Percentiles rank a stretch among this genome's conserved stretches.
Conservation (phyloP, 1,140 invertebrate species). For the Wiebesia pumilae region DNA sequence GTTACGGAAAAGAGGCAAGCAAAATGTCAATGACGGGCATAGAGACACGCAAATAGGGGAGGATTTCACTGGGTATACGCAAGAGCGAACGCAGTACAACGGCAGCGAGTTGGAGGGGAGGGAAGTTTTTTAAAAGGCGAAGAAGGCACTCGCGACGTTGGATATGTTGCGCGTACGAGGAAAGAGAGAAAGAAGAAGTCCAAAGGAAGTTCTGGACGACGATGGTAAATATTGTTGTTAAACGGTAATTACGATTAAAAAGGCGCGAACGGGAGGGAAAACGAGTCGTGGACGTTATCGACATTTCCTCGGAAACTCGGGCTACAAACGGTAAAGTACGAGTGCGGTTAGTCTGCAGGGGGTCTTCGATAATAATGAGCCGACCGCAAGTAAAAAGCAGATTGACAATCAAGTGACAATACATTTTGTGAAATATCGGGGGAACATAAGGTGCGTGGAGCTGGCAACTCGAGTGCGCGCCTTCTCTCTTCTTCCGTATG, state of each 20-base stretch:
- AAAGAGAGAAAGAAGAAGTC: too few species aligned
- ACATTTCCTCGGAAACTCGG: slow-evolving; percentile 10
- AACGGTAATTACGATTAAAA: background rate
- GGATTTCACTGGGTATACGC: too few species aligned
- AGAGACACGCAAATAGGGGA: too few species aligned
- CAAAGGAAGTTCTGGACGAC: too few species aligned
- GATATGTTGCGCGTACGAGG: too few species aligned
- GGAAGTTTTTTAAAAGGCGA: too few species aligned
- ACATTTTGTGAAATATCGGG: slow-evolving; percentile 69
- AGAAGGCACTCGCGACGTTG: too few species aligned
- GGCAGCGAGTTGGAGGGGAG: too few species aligned
- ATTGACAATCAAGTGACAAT: slow-evolving; percentile 73
- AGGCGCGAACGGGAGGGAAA: background rate
- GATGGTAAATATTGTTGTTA: too few species aligned
- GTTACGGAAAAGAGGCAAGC: too few species aligned
- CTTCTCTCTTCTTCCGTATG: background rate
- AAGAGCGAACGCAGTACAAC: too few species aligned
- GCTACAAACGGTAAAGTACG: background rate
- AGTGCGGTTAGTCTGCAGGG: background rate
- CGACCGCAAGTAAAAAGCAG: slow-evolving; percentile 65
- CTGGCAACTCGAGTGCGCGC: background rate
- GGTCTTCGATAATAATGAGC: slow-evolving; percentile 48
- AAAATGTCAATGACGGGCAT: too few species aligned
- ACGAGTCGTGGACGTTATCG: background rate
- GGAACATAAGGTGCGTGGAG: slow-evolving; percentile 52